These are phyloP conservation scores for Parauchenoglanis ngamensis DNA, from an alignment of 2,797 vertebrate species.

Conservation along the genomic window DNA sequence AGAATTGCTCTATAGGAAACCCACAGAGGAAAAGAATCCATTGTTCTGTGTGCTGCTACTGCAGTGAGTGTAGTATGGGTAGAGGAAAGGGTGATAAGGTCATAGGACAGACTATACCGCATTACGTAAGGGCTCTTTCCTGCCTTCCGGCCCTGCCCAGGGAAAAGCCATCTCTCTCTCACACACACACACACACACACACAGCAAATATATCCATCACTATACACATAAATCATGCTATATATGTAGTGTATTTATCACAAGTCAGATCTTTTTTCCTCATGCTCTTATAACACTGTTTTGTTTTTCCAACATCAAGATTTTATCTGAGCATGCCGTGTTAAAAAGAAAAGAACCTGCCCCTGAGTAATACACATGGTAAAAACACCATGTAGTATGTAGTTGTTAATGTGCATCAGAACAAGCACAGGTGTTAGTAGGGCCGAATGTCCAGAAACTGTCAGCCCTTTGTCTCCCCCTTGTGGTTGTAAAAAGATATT, in stretches of 20 bases:
- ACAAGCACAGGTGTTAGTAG: background rate
- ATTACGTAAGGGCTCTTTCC: constrained; percentile 50
- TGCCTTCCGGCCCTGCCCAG: constrained; percentile 22
- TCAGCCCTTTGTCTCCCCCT: constrained; percentile 62
- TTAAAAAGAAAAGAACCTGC: background rate
- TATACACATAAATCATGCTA: background rate
- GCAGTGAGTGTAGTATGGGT: constrained; percentile 60
- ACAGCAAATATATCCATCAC: background rate
- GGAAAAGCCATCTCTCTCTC: constrained; percentile 29
- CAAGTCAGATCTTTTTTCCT: background rate
- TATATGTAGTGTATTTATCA: background rate
- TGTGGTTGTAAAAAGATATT: constrained; percentile 63
- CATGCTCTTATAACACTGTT: background rate
- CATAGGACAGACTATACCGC: constrained; percentile 55
- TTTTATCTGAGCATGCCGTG: background rate
- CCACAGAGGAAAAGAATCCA: constrained; percentile 69
- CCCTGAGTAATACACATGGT: background rate
- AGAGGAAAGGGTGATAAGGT: constrained; percentile 75
- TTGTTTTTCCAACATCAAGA: background rate
- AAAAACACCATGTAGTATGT: background rate
- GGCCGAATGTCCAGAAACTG: background rate
- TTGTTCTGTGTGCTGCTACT: constrained; percentile 66
- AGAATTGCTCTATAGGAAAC: constrained; percentile 65
- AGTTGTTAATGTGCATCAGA: background rate
- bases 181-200: constrained; percentile 44